These are phyloP conservation scores for Radopholus similis DNA, from an alignment of 1,140 invertebrate species.

Conservation along the genomic window DNA sequence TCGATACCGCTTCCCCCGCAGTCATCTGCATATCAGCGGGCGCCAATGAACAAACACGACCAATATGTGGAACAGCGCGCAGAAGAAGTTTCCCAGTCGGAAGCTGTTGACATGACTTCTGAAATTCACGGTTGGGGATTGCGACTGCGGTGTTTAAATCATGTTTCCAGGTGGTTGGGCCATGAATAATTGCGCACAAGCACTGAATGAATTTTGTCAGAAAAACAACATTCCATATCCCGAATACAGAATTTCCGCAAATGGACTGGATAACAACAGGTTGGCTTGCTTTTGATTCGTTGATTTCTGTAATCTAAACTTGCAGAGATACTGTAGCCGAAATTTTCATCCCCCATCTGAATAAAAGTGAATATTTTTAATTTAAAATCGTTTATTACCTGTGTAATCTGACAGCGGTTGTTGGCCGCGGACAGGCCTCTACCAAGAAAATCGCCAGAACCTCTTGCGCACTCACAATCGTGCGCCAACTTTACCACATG, in stretches of 20 bases:
- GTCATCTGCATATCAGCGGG: background rate
- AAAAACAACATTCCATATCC: conserved; percentile 17
- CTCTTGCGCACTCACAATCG: conserved; percentile 86
- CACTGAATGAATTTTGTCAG: conserved; percentile 41
- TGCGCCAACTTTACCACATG: conserved; percentile 88
- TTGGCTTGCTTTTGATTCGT: background rate
- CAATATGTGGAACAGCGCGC: conserved; percentile 39
- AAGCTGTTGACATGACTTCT: conserved; percentile 38
- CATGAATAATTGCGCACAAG: conserved; percentile 37
- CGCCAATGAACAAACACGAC: conserved; percentile 21
- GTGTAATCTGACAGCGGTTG: conserved; percentile 63
- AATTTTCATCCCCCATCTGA: conserved; percentile 1
- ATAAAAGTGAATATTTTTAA: conserved; percentile 13
- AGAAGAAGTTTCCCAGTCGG: conserved; percentile 35
- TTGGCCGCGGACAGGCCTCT: conserved; percentile 82
- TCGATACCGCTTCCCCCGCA: background rate
- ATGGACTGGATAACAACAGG: conserved; percentile 18
- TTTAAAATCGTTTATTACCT: background rate
- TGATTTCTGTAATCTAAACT: conserved; percentile 8
- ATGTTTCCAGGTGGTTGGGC: conserved; percentile 30
- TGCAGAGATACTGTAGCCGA: conserved; percentile 16
- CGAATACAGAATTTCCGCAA: conserved; percentile 8
- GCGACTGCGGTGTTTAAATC: background rate
- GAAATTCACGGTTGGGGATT: conserved; percentile 30
- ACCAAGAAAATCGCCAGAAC: conserved; percentile 94